These are phyloP conservation scores for Pluvialis apricaria DNA, from an alignment of 2,113 vertebrate genomes.

Conservation along the genomic window DNA sequence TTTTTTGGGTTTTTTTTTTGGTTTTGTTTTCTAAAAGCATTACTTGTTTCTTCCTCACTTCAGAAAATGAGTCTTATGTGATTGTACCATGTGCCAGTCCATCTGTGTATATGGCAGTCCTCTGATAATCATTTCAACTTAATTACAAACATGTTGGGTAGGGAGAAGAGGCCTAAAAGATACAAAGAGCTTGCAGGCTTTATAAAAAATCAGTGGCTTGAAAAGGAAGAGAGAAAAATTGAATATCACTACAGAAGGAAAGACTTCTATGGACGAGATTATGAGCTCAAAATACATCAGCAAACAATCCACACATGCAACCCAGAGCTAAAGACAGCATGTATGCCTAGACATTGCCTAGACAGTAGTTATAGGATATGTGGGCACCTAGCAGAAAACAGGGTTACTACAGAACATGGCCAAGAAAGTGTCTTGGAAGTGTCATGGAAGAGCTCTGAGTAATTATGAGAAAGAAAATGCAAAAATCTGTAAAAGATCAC, in stretches of 20 bases:
- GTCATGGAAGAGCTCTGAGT: not conserved
- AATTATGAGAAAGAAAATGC: not conserved
- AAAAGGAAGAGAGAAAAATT: not conserved
- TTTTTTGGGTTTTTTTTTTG: not conserved
- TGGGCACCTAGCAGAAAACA: not conserved
- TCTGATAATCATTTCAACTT: not conserved
- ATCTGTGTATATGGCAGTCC: not conserved
- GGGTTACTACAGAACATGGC: not conserved
- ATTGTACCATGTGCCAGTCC: not conserved
- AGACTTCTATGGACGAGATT: accelerated
- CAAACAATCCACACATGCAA: not conserved
- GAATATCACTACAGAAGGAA: not conserved
- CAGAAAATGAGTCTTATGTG: not conserved
- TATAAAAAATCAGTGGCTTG: not conserved
- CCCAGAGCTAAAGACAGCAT: not conserved
- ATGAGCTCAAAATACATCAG: not conserved
- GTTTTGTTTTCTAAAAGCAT: not conserved
- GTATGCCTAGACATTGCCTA: not conserved
- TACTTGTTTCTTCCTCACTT: not conserved
- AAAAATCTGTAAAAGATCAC: not conserved
- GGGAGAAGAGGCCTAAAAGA: not conserved
- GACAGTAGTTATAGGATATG: not conserved
- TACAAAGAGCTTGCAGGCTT: not conserved
- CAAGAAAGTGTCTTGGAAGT: not conserved
- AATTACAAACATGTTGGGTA: not conserved